Conservation (phyloP, 1,140 invertebrate genomes). For the Calosoma granatense region DNA sequence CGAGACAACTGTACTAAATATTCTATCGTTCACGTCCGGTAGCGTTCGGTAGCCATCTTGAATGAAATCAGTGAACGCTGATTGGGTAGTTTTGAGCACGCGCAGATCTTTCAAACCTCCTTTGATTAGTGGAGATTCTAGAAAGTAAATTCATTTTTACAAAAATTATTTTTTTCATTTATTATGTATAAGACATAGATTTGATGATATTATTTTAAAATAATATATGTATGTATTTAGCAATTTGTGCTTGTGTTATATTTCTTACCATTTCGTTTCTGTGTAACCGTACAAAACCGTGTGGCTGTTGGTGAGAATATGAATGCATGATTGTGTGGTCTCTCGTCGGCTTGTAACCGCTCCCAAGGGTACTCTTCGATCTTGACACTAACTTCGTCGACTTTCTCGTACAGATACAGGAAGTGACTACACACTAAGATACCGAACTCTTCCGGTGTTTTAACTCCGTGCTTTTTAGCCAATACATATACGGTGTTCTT, state of each 20-base stretch:
- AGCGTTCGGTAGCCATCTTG: constrained; percentile 64
- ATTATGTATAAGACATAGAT: neutral
- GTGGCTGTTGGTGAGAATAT: constrained; percentile 50
- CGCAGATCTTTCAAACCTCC: constrained; percentile 54
- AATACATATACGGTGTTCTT: constrained; percentile 74
- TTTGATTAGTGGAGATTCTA: constrained; percentile 46
- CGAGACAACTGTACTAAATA: constrained; percentile 60
- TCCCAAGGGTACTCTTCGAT: constrained; percentile 65
- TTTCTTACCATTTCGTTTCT: constrained; percentile 51
- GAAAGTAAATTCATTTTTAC: constrained; percentile 14
- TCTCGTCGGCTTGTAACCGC: constrained; percentile 44
- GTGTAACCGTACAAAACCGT: constrained; percentile 52
- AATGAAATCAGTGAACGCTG: constrained; percentile 64
- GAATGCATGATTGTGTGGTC: constrained; percentile 63
- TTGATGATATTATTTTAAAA: neutral
- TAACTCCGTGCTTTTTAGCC: constrained; percentile 63
- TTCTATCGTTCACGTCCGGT: constrained; percentile 59
- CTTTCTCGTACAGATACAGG: constrained; percentile 57
- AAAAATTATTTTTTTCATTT: neutral
- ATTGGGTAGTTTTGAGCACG: constrained; percentile 66
- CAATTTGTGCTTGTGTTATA: no score
- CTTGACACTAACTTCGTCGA: constrained; percentile 52
- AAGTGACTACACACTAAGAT: constrained; percentile 60
- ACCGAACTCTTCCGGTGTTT: constrained; percentile 62
- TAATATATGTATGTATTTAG: neutral